Evolutionary conservation across 2,888 invertebrate genomes (phyloP), one percentile per base, ranked within the genome.

Genomic region (Odontomyia ornata): DNA sequence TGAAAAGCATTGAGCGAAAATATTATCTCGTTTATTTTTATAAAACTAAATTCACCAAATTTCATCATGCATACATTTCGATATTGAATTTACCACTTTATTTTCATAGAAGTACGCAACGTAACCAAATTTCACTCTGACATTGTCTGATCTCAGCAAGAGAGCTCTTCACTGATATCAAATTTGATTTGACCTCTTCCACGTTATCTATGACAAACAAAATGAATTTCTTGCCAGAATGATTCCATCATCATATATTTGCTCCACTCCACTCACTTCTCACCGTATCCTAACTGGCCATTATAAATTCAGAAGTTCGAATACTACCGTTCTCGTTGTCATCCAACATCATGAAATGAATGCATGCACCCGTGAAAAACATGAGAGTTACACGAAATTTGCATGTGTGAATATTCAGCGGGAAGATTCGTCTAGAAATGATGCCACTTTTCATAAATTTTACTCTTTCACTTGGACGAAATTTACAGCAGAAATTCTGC

Each of bases 261-360:
- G 15, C 15, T 3, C 13, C 3, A 18, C 9, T 36, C 9, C 36
- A 36, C 36, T 36, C 2, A 52, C n/a, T 52, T 13, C 52, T 52
- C 5, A 52, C 52, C 52, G 18, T 13, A 13, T 18, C 52, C 52
- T 52, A 52, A 52, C 52, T 62, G 28, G 62, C 27, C 62, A 62
- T 62, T 62, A 62, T 62, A 15, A 62, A 62, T 62, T 62, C 62
- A 62, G 27, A 62, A 27, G 28, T 62, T 62, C 62, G 9, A 62
- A 62, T 62, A 57, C 18, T 23, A 7, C 27, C 60, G 23, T 23
- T 25, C 60, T 60, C 27, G 28, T 62, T n/a, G 18, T 52, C 52
- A 36, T 18, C 52, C 52, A 52, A 13, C 52, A 4, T 52, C 52
- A 18, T 18, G n/a, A 18, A 52, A 18, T 52, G 18, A 52, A 52